phyloP scores from a whole-genome alignment of 2,113 vertebrate genomes.

The Oncorhynchus keta region DNA sequence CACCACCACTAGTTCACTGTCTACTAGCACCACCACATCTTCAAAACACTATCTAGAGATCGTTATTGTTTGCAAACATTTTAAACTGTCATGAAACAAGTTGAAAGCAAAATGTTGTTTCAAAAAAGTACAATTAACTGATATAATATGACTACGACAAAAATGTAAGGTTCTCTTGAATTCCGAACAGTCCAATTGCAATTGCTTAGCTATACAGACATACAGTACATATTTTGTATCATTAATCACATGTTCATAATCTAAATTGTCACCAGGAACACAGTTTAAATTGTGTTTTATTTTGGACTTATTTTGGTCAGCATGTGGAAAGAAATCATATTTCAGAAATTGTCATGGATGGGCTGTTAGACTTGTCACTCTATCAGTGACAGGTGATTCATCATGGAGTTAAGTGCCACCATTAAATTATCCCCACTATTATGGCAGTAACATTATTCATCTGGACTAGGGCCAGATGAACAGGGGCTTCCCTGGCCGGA shows the following conservation, averaged over 20 bases:
- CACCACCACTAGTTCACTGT: conserved; percentile 27
- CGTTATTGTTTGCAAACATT: neutral
- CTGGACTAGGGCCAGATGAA: conserved; percentile 80
- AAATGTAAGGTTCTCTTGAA: too few relatives aligned
- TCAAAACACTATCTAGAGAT: neutral
- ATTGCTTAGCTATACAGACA: neutral
- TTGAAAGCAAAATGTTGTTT: too few relatives aligned
- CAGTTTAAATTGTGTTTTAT: neutral
- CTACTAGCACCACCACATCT: conserved; percentile 19
- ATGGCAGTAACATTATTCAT: conserved; percentile 98
- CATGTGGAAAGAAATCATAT: conserved; percentile 80
- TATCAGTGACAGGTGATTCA: conserved; percentile 85
- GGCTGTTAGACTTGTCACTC: conserved; percentile 72
- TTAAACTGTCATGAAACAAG: too few relatives aligned
- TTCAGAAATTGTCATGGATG: conserved; percentile 81
- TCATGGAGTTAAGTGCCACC: conserved; percentile 90
- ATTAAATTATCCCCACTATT: conserved; percentile 91
- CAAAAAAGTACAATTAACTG: too few relatives aligned
- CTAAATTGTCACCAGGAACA: neutral
- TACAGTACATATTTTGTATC: neutral
- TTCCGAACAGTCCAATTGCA: too few relatives aligned
- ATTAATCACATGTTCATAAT: neutral
- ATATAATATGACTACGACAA: too few relatives aligned
- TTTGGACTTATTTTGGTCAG: neutral
- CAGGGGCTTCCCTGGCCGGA: conserved; percentile 72